phyloP scores from a whole-genome alignment of 2,113 vertebrate species.

The Hystrix brachyura region DNA sequence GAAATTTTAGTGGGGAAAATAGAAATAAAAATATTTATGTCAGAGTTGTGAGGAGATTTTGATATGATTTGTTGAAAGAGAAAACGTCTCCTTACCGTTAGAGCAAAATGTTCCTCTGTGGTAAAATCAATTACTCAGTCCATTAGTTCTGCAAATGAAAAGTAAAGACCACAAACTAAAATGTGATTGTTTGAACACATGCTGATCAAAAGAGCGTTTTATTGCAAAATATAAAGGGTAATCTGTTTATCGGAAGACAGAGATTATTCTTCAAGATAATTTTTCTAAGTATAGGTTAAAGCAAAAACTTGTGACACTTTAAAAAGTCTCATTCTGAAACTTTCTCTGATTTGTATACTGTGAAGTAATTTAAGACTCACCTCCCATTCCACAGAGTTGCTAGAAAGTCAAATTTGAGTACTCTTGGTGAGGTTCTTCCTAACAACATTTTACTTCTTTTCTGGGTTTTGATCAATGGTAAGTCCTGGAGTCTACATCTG shows the following conservation, averaged over 20 bases:
- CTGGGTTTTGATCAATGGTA: background rate
- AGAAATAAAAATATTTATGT: background rate
- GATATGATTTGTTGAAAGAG: background rate
- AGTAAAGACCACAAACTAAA: background rate
- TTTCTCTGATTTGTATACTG: background rate
- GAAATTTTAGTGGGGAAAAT: background rate
- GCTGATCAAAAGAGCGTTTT: background rate
- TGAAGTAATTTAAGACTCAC: background rate
- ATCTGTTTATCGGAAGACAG: background rate
- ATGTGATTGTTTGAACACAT: background rate
- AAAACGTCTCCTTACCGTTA: background rate
- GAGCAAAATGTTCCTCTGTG: background rate
- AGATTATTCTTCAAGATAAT: background rate
- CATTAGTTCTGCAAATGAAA: slow-evolving; percentile 56
- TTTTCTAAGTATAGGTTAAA: background rate
- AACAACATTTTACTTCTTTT: background rate
- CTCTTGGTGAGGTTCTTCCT: background rate
- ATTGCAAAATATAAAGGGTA: background rate
- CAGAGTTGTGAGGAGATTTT: background rate
- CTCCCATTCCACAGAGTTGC: background rate
- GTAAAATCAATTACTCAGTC: background rate
- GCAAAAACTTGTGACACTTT: background rate
- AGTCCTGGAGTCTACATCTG: background rate
- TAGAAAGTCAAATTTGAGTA: background rate
- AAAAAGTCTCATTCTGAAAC: background rate